A percentile compares a stretch with the other conserved stretches of the same genome.
These are phyloP conservation scores for Sardinella longiceps DNA, from an alignment of 2,797 vertebrate genomes.

Conservation along the genomic window DNA sequence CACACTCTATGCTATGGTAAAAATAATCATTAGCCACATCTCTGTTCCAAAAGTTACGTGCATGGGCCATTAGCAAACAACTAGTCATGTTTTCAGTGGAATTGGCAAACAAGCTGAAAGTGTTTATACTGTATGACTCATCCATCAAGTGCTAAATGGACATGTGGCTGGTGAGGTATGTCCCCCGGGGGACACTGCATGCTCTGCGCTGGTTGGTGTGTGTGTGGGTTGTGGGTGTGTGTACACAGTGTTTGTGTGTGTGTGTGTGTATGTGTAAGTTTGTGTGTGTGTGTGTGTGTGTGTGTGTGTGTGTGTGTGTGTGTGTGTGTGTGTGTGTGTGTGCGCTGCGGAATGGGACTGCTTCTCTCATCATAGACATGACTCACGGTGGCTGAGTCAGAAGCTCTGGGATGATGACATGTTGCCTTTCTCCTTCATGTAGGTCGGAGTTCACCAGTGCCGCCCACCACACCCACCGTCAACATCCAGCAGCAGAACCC, in stretches of 20 bases:
- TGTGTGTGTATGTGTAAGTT: not conserved
- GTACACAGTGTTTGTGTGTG: no score
- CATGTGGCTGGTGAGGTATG: not conserved
- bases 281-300: no score
- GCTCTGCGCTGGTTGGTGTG: not conserved
- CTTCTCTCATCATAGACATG: not conserved
- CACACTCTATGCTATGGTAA: not conserved
- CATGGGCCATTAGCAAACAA: not conserved
- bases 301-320: no score
- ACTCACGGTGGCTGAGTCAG: constrained; percentile 5
- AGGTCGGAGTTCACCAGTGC: constrained; percentile 80
- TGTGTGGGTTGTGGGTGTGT: no score
- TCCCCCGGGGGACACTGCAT: not conserved
- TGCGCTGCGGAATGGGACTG: not conserved
- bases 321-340: not conserved
- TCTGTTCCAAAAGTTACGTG: not conserved
- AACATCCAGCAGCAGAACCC: constrained; percentile 93
- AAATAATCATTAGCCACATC: constrained; percentile 18
- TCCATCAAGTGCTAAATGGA: not conserved
- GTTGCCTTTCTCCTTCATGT: constrained; percentile 25
- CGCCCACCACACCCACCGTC: constrained; percentile 85
- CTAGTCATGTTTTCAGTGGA: not conserved
- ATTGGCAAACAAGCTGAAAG: not conserved
- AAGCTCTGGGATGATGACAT: not conserved
- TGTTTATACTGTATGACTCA: not conserved